Base-by-base conservation (phyloP, 2,797 vertebrate genomes). In the Poeciliopsis presidionis region DNA sequence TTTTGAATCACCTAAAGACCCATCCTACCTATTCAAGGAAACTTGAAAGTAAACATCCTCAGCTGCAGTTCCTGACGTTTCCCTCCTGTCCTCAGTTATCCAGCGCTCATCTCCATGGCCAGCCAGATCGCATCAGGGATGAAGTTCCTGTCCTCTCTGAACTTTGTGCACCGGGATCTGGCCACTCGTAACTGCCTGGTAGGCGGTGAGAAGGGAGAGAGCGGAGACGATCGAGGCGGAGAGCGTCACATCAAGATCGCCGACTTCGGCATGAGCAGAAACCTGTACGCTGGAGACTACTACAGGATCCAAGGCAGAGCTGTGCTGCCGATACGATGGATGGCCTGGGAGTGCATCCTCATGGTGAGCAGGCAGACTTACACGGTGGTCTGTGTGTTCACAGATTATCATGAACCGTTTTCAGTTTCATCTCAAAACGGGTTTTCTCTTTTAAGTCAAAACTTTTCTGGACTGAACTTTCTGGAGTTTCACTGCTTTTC, bases 301-400 rank as follows among this genome's bases (percentile, higher is more conserved):
- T 98, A 98, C 90, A 95, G 98, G 11, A 97, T 99, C 84, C 97
- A 98, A 86, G 98, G 98, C 77, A 90, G 97, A 3, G 97, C 98
- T 0, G 97, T 98, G 91, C 96, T 99, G 84, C 97, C 98, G 0
- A 99, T 99, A 70, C 97, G 98, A 77, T 99, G 98, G 98, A 98
- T 99, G 98, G 98, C 98, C 83, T 99, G 98, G 98, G 98, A 99
- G 91, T 97, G 97, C 76, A 98, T 98, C 83, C 97, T 98, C 22
- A 97, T 98, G 97, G 98, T 99, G 86, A 91, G 92, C 78, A 57
- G 43, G 30, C 59, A 7, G 36, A 33, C 49, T 2, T 30, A 28
- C 72, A 2, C 9, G 57, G 49, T 73, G 83, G 12, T 33, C 18
- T 33, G 14, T 36, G 59, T 30, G 28, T 16, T 63, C 59, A 63